Evolutionary conservation across 1,140 invertebrate genomes (phyloP), one percentile per base, ranked within the genome.

Genomic region (Lasioglossum albipes): DNA sequence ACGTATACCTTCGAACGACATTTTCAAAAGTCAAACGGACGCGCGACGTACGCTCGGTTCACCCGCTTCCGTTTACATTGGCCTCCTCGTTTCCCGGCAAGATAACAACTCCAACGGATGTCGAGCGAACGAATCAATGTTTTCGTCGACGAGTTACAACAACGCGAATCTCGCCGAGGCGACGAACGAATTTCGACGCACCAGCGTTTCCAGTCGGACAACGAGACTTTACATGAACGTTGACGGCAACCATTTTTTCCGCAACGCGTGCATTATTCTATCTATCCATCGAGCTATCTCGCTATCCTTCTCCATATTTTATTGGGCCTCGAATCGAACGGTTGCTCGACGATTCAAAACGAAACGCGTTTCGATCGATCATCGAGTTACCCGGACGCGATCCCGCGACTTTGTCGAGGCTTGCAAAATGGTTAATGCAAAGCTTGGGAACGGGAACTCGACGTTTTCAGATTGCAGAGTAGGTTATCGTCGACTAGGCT

Each of bases 41-140:
- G 36, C 36, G 36, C 36, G 36, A 36, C 52, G 20, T 59, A n/a
- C 57, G n/a, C 7, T 9, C 20, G 6, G 52, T 27, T 52, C 0
- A 13, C 45, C 16, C 49, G 45, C 16, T 69, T 54, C 45, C n/a
- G 68, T 36, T 70, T 70, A 70, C 49, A 70, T 54, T 57, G 31
- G 20, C 7, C 10, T 69, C 13, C 67, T 20, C 3, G 16, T 31
- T 13, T 18, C 31, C 27, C 18, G 22, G 36, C 3, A 67, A 64
- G 61, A 36, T 67, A 36, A 67, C 16, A 20, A 6, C 6, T 57
- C 27, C 3, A 18, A 70, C 10, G 41, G 3, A 13, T 10, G 52
- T 54, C 18, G 18, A 20, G 13, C 13, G 6, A 54, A 20, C 52
- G 16, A 20, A 54, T 16, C 5, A 54, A 4, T 4, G 18, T 5